These are phyloP conservation scores for Tarsius wallacei DNA, from an alignment of 2,797 vertebrate species.

Conservation along the genomic window DNA sequence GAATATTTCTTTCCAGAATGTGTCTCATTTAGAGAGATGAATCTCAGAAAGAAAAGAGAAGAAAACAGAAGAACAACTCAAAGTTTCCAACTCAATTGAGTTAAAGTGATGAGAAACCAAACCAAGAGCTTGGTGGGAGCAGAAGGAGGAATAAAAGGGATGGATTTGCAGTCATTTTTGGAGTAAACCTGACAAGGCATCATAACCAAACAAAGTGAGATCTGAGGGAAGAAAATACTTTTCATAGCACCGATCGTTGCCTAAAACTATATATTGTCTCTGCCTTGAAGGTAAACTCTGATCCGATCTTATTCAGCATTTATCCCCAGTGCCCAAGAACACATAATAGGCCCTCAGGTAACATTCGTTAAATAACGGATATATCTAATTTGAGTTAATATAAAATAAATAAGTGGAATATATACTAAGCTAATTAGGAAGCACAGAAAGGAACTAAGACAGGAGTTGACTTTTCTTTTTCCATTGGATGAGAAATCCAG, in stretches of 20 bases:
- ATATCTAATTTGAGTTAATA: not conserved
- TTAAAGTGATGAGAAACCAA: not conserved
- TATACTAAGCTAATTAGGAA: not conserved
- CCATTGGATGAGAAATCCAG: not conserved
- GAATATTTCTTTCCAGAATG: not conserved
- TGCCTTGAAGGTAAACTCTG: not conserved
- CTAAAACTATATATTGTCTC: not conserved
- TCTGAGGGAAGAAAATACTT: not conserved
- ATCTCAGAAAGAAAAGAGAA: not conserved
- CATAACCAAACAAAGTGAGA: not conserved
- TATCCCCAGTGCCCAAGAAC: not conserved
- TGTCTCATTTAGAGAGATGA: constrained; percentile 2
- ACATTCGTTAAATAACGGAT: not conserved
- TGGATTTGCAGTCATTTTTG: not conserved
- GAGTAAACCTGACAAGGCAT: not conserved
- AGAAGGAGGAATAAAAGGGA: not conserved
- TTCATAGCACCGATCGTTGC: not conserved
- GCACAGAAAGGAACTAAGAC: not conserved
- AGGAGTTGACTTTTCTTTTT: not conserved
- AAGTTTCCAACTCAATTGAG: not conserved
- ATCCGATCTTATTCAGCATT: not conserved
- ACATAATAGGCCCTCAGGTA: not conserved
- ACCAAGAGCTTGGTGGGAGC: not conserved
- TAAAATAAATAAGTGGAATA: not conserved
- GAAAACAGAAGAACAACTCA: not conserved